These are phyloP conservation scores for Microtus oregoni DNA, from an alignment of 2,113 vertebrate genomes.

Conservation along the genomic window DNA sequence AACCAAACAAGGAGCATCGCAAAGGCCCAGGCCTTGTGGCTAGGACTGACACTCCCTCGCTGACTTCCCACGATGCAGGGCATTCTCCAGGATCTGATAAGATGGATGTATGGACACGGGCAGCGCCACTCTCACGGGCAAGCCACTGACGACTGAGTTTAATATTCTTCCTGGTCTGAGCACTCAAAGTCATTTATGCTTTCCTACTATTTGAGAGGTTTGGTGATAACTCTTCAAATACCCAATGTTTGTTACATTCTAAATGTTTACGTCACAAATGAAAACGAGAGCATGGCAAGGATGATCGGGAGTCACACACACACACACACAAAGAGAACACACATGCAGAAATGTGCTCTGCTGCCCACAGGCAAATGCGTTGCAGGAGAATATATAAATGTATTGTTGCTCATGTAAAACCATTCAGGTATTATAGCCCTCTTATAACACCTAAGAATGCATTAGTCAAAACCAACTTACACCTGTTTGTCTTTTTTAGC, in stretches of 20 bases:
- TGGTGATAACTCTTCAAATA: slow-evolving; percentile 61
- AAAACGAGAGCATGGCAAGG: slow-evolving; percentile 22
- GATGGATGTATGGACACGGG: neutral
- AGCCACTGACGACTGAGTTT: slow-evolving; percentile 23
- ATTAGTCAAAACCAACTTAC: slow-evolving; percentile 64
- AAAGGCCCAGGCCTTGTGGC: neutral
- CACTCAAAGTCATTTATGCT: slow-evolving; percentile 40
- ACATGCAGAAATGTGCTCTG: slow-evolving; percentile 42
- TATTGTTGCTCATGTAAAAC: slow-evolving; percentile 49
- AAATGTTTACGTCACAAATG: slow-evolving; percentile 43
- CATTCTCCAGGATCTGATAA: neutral
- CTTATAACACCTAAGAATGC: neutral
- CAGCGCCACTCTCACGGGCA: neutral
- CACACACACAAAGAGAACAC: slow-evolving; percentile 8
- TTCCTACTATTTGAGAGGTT: slow-evolving; percentile 65
- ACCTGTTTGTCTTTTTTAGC: neutral
- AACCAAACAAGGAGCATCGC: neutral
- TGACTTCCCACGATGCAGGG: neutral
- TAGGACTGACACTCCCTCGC: neutral
- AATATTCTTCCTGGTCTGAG: slow-evolving; percentile 49
- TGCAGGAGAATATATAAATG: slow-evolving; percentile 64
- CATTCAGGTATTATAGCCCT: slow-evolving; percentile 53
- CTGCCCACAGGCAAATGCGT: neutral
- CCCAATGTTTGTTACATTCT: neutral
- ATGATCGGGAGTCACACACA: slow-evolving; percentile 41